Evolutionary conservation across 2,797 vertebrate genomes (phyloP), one percentile per base, ranked within the genome.

Genomic region (Megaceryle alcyon): DNA sequence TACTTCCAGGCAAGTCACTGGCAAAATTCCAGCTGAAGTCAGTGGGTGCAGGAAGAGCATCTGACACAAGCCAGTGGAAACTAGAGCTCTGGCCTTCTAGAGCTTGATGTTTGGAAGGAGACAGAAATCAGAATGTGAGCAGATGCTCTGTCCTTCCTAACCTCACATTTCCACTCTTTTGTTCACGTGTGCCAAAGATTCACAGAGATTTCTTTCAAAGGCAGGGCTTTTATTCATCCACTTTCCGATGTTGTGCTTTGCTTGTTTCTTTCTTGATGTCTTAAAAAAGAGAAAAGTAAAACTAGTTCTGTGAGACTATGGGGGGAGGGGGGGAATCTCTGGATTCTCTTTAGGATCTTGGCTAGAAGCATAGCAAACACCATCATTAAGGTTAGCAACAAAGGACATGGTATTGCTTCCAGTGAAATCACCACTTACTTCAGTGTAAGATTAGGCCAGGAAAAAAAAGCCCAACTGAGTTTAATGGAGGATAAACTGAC

Each of bases 191-290:
- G 78, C 81, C 92, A 96, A 82, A 75, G 68, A 82, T 64, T 75
- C 90, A 91, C 82, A 80, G 77, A 92, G 71, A 16, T 87, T 68
- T 88, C 82, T 96, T 96, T 96, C 84, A 95, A 83, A 93, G 49
- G 53, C 82, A 89, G 53, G 19, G 8, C 10, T 81, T 86, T 92
- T 88, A 91, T 93, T 19, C 90, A 76, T 77, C 89, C 26, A 70
- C 69, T 80, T 96, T 88, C 86, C 2, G 3, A 37, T 60, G 71
- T 85, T 86, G 48, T 87, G 78, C 60, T 93, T 89, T 91, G 41
- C 64, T 88, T 82, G 20, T 94, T 93, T 90, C 66, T 86, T 91
- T 91, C 46, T 68, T 9, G 0, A 53, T 64, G 21, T 68, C 88
- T 94, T 84, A n/a, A 82, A 92, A 94, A 84, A 51, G 35, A 78